Evolutionary conservation across 2,797 vertebrate species (phyloP), one percentile per base, ranked within the genome.

Genomic region (Falco peregrinus): DNA sequence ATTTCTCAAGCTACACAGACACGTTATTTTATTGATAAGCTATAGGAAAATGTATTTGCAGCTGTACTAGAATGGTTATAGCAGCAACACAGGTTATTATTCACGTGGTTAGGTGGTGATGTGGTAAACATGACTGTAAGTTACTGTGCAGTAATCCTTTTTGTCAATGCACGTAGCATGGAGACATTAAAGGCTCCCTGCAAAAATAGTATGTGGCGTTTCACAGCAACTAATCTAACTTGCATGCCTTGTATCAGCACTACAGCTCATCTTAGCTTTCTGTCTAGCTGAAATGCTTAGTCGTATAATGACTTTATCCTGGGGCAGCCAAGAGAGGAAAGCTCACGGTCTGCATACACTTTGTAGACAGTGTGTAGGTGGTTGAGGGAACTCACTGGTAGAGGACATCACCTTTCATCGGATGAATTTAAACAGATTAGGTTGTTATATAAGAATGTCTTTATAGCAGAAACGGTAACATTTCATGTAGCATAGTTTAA

Each of bases 11-110:
- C 47, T 53, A 26, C 67, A 35, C 25, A 24, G 37, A 63, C 14
- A 26, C 7, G 60, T 89, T 85, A 53, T 85, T 95, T 90, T 64
- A 79, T 33, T 51, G 90, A 73, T 53, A 83, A 90, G 57, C 80
- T 90, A 43, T 24, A 87, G 88, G 65, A 61, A 96, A 92, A 94
- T 71, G 41, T 50, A 82, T 90, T 54, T 90, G 41, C 59, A 83
- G 70, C 53, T 47, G 77, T 24, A 41, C 31, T 67, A 28, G 87
- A 67, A 6, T 48, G 57, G 90, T 68, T 77, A 25, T 39, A 87
- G 74, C 74, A 90, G 71, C 57, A 84, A 41, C 71, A 61, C 26
- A 47, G 70, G 47, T 80, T 76, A 16, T 92, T 60, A 78, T 84
- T 89, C 77, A 73, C 1, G 2, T 53, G 77, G 37, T 93, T 87